Conservation (phyloP, 2,113 vertebrate genomes). For the Oncorhynchus keta region DNA sequence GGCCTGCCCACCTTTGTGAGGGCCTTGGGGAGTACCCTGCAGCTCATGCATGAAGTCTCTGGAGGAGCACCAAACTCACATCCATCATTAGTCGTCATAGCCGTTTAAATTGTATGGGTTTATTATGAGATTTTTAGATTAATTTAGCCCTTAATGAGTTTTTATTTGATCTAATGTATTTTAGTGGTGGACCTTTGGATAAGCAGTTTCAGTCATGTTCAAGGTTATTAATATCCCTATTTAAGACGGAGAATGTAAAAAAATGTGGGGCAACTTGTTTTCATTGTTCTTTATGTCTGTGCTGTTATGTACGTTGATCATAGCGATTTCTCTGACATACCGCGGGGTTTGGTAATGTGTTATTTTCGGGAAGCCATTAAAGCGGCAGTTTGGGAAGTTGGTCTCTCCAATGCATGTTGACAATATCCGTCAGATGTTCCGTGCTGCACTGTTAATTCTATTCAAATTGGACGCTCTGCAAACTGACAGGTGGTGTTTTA, state of each 20-base stretch:
- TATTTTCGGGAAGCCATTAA: slow-evolving; percentile 20
- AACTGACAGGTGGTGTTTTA: neutral
- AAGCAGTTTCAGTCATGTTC: slow-evolving; percentile 46
- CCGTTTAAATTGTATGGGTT: slow-evolving; percentile 62
- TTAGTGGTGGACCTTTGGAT: slow-evolving; percentile 45
- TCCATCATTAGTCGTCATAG: slow-evolving; percentile 58
- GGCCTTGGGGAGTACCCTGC: slow-evolving; percentile 36
- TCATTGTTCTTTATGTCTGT: neutral
- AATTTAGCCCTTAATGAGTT: slow-evolving; percentile 52
- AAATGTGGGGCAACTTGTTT: neutral
- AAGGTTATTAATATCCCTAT: slow-evolving; percentile 28
- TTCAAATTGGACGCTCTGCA: slow-evolving; percentile 19
- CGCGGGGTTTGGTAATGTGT: slow-evolving; percentile 6
- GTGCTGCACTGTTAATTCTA: slow-evolving; percentile 13
- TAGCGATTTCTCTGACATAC: neutral
- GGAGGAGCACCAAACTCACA: slow-evolving; percentile 33
- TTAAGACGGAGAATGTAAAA: neutral
- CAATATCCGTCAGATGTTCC: slow-evolving; percentile 7
- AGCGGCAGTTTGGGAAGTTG: neutral
- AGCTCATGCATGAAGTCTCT: slow-evolving; percentile 38
- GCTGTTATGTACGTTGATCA: neutral
- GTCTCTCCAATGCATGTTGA: slow-evolving; percentile 5
- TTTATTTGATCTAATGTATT: slow-evolving; percentile 56
- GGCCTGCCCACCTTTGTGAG: slow-evolving; percentile 25
- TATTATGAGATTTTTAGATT: slow-evolving; percentile 56